Evolutionary conservation across 2,797 vertebrate genomes (phyloP), one percentile per base, ranked within the genome.

Genomic region (Manis javanica): DNA sequence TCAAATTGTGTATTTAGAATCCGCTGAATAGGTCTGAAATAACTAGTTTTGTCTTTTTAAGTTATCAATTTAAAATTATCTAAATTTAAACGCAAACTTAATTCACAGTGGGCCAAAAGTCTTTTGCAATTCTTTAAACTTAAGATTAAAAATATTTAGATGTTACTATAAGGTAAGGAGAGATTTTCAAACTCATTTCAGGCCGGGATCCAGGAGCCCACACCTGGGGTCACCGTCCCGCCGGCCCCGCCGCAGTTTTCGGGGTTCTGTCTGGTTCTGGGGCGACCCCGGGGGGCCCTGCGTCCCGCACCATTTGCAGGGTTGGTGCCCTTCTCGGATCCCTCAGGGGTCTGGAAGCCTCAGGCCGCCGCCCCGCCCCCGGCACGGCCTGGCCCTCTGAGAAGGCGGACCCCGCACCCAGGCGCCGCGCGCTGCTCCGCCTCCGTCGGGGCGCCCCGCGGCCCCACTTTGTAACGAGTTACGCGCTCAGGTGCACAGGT

Each of bases 321-420:
- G 5, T 26, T 2, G 3, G 8, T 7, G 15, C 39, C 1, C 68
- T 39, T 4, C 14, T 1, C 72, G 9, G 42, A 51, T 15, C 11
- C 23, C 53, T 68, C 23, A 21, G 14, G 0, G 16, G 13, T 3
- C 14, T 12, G 10, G 31, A 15, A 2, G 18, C 7, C 59, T 46
- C 4, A 1, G 7, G 39, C 42, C 29, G 5, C 26, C 13, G 18
- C 21, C 7, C 42, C 9, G 0, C 3, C 11, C 11, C 1, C 5
- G 19, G 0, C 46, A 1, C 8, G 8, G 7, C 1, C 49, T 0
- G 5, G 23, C 15, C 0, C 19, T 51, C 13, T 1, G 12, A 29
- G 31, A 3, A 2, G 31, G 5, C 5, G 0, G n/a, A 1, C 1
- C 1, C 1, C 8, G 10, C 0, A n/a, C 3, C 3, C 37, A 29